A percentile compares a stretch with the other conserved stretches of the same genome.
Conservation (phyloP, 2,888 invertebrate genomes). For the Trilocha varians region DNA sequence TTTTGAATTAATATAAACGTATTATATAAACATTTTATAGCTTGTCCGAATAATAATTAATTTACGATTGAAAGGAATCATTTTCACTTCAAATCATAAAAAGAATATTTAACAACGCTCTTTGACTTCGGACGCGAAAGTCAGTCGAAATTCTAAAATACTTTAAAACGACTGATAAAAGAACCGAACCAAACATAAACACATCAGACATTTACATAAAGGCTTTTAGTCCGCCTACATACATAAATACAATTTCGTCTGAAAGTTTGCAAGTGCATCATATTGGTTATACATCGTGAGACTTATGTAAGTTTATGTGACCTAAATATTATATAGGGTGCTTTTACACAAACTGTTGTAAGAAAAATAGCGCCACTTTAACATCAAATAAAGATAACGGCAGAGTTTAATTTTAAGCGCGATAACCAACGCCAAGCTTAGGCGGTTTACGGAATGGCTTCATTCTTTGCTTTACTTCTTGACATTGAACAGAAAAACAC, state of each 20-base stretch:
- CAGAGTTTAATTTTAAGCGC: no score
- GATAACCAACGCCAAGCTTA: no score
- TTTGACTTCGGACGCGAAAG: not conserved
- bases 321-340: conserved; percentile 6
- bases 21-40: not conserved
- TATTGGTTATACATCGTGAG: not conserved
- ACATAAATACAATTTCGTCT: not conserved
- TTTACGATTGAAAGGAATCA: not conserved
- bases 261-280: not conserved
- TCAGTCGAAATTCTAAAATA: not conserved
- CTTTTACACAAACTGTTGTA: conserved; percentile 7
- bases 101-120: not conserved
- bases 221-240: not conserved
- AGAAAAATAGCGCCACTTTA: no score
- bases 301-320: conserved; percentile 4
- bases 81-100: not conserved
- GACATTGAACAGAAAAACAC: no score
- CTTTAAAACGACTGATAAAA: not conserved
- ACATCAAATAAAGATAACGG: no score
- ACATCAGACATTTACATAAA: not conserved
- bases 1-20: not conserved
- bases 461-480: no score
- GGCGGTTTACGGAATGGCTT: no score
- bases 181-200: not conserved
- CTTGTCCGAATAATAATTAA: not conserved